Percentiles rank a stretch among this genome's conserved stretches.
Evolutionary conservation across 2,888 invertebrate species (phyloP).

Genomic region (Agonopterix alstromeriana): DNA sequence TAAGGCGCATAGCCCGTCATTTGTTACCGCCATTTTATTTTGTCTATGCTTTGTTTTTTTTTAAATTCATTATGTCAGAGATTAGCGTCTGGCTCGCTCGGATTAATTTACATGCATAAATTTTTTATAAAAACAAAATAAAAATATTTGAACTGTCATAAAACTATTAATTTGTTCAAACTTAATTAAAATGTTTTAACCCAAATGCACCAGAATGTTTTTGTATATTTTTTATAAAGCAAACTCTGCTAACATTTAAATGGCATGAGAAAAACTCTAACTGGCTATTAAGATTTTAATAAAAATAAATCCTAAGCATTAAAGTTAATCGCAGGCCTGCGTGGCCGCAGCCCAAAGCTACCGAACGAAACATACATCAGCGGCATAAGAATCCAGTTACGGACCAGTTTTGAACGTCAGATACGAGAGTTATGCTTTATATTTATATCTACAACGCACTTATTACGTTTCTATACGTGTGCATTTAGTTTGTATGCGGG

Average conservation of each 20-base stretch:
- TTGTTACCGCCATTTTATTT: conserved; percentile 45
- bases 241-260: conserved; percentile 6
- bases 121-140: too few species aligned
- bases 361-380: conserved; percentile 23
- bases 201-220: background rate
- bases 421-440: conserved; percentile 53
- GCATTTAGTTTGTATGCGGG: conserved; percentile 65
- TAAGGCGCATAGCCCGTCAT: conserved; percentile 29
- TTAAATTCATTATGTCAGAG: conserved; percentile 1
- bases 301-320: conserved; percentile 28
- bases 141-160: too few species aligned
- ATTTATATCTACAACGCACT: conserved; percentile 32
- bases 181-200: too few species aligned
- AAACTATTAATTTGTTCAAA: too few species aligned
- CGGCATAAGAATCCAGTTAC: conserved; percentile 44
- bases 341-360: conserved; percentile 35
- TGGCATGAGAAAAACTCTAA: background rate
- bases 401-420: conserved; percentile 56
- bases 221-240: conserved; percentile 7
- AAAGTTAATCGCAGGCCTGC: conserved; percentile 17
- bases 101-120: too few species aligned
- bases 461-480: conserved; percentile 33
- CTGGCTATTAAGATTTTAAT: conserved; percentile 21
- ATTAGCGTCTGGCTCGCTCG: background rate
- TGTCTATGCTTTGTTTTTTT: conserved; percentile 32